Evolutionary conservation across 1,140 invertebrate genomes (phyloP), one percentile per base, ranked within the genome.

Genomic region (Chrysopa pallens): DNA sequence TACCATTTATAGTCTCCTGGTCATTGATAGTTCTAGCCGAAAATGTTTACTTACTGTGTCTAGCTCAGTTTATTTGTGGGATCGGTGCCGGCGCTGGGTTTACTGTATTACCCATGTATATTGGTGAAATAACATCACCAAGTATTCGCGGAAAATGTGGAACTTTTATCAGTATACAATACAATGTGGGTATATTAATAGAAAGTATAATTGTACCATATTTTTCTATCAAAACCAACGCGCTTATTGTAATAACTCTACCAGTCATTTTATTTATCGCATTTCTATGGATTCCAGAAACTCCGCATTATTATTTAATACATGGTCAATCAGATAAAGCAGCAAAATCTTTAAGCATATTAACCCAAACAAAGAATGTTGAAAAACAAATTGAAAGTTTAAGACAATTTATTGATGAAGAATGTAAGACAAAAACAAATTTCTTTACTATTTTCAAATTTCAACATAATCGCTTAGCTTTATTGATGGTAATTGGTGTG

Each of bases 261-360:
- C 67, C 71, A 14, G 38, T 64, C 4, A 17, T 69, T 7, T 67
- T 68, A 42, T 54, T 53, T 38, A 5, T 54, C 1, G 38, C 42
- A 8, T 59, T 72, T 57, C 69, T 80, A 42, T 55, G 78, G 12
- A 81, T 90, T 36, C 88, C 89, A 0, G 88, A 93, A 61, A 91
- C 87, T 0, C 89, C 89, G 0, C 74, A 84, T 42, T 93, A 85
- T 80, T 33, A 33, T 33, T 82, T 76, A 53, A 71, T 88, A 8
- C 74, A 78, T 6, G 80, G 78, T 52, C 73, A 74, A 1, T 71
- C 76, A 23, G 66, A 72, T 29, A 73, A 80, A 45, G 70, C 74
- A 41, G 87, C 87, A 0, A 61, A 70, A 27, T 84, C 80, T 76
- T 58, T 94, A 7, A 70, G 88, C 46, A 82, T 84, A 42, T 74